Conservation (phyloP, 1,140 invertebrate genomes). For the Acyrthosiphon pisum region DNA sequence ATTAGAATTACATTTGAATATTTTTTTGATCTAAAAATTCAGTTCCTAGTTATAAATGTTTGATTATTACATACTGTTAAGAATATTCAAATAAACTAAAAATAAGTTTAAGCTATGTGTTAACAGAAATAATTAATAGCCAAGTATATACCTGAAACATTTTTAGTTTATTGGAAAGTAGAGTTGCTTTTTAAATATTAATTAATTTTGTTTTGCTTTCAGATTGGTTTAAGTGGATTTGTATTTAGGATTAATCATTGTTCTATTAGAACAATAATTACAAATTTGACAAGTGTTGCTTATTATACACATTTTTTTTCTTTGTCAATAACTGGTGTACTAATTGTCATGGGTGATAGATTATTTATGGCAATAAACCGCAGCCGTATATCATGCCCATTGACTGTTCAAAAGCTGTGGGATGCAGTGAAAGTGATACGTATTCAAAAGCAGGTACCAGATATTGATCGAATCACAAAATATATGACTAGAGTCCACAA, state of each 20-base stretch:
- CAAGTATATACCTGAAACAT: neutral
- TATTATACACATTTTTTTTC: constrained; percentile 40
- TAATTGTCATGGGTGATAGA: constrained; percentile 59
- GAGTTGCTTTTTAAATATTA: neutral
- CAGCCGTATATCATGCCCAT: constrained; percentile 62
- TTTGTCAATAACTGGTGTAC: constrained; percentile 47
- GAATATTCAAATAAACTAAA: no score
- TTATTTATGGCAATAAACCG: constrained; percentile 62
- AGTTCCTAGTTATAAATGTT: no score
- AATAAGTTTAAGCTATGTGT: no score
- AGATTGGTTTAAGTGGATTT: neutral
- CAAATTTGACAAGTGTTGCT: constrained; percentile 9
- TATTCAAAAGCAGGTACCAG: constrained; percentile 68
- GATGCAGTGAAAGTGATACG: constrained; percentile 67
- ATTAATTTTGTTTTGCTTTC: constrained; percentile 41
- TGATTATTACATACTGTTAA: no score
- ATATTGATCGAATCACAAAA: constrained; percentile 60
- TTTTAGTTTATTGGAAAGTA: neutral
- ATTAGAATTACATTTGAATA: neutral
- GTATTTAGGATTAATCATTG: neutral
- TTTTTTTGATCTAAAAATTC: no score
- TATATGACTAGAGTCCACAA: constrained; percentile 60
- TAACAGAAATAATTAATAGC: no score
- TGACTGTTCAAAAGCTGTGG: constrained; percentile 65
- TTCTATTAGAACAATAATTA: constrained; percentile 19